phyloP scores from a whole-genome alignment of 2,888 invertebrate genomes.

The Volucella inflata region DNA sequence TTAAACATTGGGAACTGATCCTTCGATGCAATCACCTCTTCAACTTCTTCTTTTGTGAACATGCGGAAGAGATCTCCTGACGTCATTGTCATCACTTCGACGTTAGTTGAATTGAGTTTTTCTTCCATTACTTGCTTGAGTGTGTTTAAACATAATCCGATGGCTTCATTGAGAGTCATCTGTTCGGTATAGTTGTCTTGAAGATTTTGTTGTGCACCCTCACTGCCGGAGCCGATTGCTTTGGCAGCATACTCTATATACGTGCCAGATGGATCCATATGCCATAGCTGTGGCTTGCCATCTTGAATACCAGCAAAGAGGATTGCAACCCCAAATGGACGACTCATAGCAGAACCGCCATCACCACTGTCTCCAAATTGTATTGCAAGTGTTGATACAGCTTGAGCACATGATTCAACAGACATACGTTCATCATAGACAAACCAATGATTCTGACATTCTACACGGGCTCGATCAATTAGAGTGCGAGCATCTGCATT shows the following conservation, averaged over 20 bases:
- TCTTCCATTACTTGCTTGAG: slow-evolving; percentile 99
- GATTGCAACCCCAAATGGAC: slow-evolving; percentile 99
- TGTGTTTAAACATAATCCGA: slow-evolving; percentile 95
- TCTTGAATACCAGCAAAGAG: slow-evolving; percentile 96
- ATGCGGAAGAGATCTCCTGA: slow-evolving; percentile 93
- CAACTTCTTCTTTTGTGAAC: slow-evolving; percentile 95
- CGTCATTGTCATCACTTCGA: slow-evolving; percentile 98
- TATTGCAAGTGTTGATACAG: slow-evolving; percentile 99
- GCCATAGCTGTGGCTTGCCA: slow-evolving; percentile 96
- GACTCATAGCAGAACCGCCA: slow-evolving; percentile 96
- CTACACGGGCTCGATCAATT: slow-evolving; percentile 96
- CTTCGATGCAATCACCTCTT: slow-evolving; percentile 92
- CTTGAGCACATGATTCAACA: slow-evolving; percentile 98
- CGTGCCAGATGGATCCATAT: slow-evolving; percentile 99
- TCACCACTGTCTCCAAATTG: slow-evolving; percentile 99
- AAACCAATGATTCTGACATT: slow-evolving; percentile 99
- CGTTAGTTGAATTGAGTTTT: slow-evolving; percentile 97
- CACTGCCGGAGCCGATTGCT: slow-evolving; percentile 99
- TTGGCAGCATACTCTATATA: slow-evolving; percentile 99
- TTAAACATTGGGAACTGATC: slow-evolving; percentile 94
- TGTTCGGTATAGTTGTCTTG: slow-evolving; percentile 91
- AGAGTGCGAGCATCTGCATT: slow-evolving; percentile 99
- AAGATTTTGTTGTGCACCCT: slow-evolving; percentile 98
- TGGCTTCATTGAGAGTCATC: slow-evolving; percentile 97
- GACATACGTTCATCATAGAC: slow-evolving; percentile 98